Conservation (phyloP, 2,888 invertebrate species). For the Nephrotoma flavescens region DNA sequence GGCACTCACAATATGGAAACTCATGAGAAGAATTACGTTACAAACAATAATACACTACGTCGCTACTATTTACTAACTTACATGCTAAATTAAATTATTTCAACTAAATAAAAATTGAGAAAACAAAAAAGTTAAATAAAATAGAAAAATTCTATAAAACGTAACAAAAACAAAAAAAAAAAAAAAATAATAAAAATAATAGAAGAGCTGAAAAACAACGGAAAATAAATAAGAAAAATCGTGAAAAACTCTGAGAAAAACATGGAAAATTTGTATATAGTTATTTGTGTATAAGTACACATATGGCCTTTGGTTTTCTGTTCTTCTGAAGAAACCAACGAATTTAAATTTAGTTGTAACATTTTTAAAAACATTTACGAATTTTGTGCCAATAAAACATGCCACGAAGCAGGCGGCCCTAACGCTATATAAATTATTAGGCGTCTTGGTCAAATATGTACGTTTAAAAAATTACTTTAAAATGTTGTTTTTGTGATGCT, state of each 20-base stretch:
- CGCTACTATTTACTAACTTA: not conserved
- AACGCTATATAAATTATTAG: too few species aligned
- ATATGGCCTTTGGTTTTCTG: not conserved
- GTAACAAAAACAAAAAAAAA: not conserved
- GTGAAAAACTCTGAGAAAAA: not conserved
- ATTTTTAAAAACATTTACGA: too few species aligned
- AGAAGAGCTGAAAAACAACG: not conserved
- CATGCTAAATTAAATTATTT: not conserved
- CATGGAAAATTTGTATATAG: not conserved
- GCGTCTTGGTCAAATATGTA: too few species aligned
- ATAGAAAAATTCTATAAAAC: not conserved
- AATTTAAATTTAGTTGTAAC: too few species aligned
- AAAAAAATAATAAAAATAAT: not conserved
- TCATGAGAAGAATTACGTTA: not conserved
- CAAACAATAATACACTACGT: not conserved
- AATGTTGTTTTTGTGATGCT: too few species aligned
- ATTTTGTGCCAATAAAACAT: too few species aligned
- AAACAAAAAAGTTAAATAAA: not conserved
- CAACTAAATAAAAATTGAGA: not conserved
- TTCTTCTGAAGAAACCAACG: not conserved
- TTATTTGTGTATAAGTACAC: not conserved
- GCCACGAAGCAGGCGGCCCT: too few species aligned
- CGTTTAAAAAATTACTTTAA: too few species aligned
- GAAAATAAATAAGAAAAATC: not conserved
- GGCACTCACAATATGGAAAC: not conserved